Conservation (phyloP, 2,797 vertebrate genomes). For the Gallinago stenura region DNA sequence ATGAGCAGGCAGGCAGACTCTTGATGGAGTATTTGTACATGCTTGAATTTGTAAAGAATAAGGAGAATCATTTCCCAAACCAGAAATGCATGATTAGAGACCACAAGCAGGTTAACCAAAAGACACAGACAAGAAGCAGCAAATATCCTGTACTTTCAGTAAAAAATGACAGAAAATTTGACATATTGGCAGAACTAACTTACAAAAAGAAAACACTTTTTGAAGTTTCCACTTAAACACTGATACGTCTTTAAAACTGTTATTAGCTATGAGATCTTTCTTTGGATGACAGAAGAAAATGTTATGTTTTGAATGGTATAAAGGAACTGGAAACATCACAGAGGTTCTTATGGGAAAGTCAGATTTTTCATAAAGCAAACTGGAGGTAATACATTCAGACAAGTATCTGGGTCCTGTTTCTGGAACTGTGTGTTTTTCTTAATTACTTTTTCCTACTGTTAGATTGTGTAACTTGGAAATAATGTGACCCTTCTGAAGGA, state of each 20-base stretch:
- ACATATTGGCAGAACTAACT: neutral
- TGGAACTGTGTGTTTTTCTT: neutral
- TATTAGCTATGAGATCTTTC: conserved; percentile 25
- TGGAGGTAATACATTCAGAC: neutral
- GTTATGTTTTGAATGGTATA: neutral
- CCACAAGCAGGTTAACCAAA: neutral
- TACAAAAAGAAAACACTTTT: neutral
- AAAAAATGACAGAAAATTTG: neutral
- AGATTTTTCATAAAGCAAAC: neutral
- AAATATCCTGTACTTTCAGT: neutral
- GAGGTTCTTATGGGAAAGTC: neutral
- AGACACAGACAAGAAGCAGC: neutral
- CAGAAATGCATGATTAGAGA: neutral
- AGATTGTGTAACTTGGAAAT: conserved; percentile 38
- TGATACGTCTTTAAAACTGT: neutral
- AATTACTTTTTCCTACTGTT: conserved; percentile 41
- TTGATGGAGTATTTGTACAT: neutral
- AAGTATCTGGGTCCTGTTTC: conserved; percentile 3
- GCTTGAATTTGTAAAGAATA: neutral
- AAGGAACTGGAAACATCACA: neutral
- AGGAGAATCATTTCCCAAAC: neutral
- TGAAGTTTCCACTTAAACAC: conserved; percentile 12
- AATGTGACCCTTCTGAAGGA: neutral
- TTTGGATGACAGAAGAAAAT: neutral
- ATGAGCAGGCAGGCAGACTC: neutral